Base-by-base conservation (phyloP, 2,113 vertebrate genomes). In the Pelecanus crispus region DNA sequence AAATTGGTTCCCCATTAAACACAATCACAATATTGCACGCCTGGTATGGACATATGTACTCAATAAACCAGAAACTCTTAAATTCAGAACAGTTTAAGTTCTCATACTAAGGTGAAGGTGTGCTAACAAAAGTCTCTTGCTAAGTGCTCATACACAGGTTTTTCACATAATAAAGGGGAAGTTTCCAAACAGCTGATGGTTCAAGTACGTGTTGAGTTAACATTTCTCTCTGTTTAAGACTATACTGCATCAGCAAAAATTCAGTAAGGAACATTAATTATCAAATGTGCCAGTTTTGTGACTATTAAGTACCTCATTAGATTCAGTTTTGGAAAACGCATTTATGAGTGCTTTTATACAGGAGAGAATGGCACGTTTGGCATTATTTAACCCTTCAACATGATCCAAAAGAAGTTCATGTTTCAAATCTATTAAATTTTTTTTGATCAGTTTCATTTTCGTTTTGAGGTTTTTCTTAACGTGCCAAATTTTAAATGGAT, bases 191-290 rank as follows among this genome's bases (percentile, higher is more conserved):
- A 97, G 95, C 77, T 96, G 86, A 90, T 89, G 50, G 92, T 81
- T 97, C 79, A 97, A 97, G 68, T 72, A 81, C 79, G 89, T 32
- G 75, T 96, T 94, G 88, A 95, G 97, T 96, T 97, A 97, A 97
- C 87, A 92, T 91, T 90, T 95, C 75, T 75, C 86, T 94, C 89
- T 89, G 81, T 96, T 97, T 93, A 96, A 95, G 73, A 80, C 88
- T 86, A 45, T 71, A 95, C 93, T 52, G 56, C 49, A 87, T 98
- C 97, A 98, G 97, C 98, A 97, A 97, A 98, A 98, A 94, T 63
- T 92, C 89, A 97, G 95, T 95, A 97, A 98, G 97, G 97, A 97
- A 98, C 97, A 98, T 98, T 98, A 98, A 98, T 98, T 98, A 98
- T 97, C 97, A 97, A 98, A 98, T 97, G 96, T 98, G 97, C 97